Evolutionary conservation across 92 coral and sea anemone species (phyloP), one percentile per base, ranked within the genome.

Genomic region (Palythoa grandis): DNA sequence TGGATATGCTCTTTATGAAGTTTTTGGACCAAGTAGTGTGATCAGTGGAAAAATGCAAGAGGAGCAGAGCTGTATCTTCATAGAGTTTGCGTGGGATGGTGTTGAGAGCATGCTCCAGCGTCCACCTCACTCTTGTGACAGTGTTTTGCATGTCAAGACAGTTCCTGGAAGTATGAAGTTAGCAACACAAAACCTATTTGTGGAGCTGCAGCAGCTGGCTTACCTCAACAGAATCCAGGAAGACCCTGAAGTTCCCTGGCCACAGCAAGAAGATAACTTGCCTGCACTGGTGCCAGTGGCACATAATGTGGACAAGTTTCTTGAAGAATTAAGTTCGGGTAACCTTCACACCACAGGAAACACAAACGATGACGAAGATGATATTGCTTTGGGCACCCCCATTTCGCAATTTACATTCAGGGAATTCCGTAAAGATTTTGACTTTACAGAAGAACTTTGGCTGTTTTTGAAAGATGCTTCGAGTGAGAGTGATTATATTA

Each of bases 51-150:
- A 52, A 5, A 71, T 90, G 74, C 97, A 92, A 23, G 66, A 82
- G 14, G 83, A 78, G 13, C 91, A 92, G 60, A 97, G 98, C 54
- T 75, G 83, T 20, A 96, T 94, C n/a, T 83, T 90, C 48, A 90
- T 97, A 7, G 99, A 97, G 90, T 92, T 97, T 87, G 94, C 99
- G 3, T 97, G 99, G 99, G 91, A 88, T 83, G 90, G 92, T 43
- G 93, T 95, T 4, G 82, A 84, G 10, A 76, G 90, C 13, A 88
- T 92, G 15, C 72, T 97, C 11, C 99, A 97, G 70, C 86, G 94
- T 11, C 99, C 98, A 38, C 99, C 99, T 14, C 93, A 92, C 40
- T 88, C 96, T 0, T 93, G 98, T 47, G 92, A 97, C 47, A 93
- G 98, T 43, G 95, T 97, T 14, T 88, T 97, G 29, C 96, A 97